Percentiles rank a stretch among this genome's conserved stretches.
Conservation (phyloP, 2,113 vertebrate species). For the Psilopogon haemacephalus region DNA sequence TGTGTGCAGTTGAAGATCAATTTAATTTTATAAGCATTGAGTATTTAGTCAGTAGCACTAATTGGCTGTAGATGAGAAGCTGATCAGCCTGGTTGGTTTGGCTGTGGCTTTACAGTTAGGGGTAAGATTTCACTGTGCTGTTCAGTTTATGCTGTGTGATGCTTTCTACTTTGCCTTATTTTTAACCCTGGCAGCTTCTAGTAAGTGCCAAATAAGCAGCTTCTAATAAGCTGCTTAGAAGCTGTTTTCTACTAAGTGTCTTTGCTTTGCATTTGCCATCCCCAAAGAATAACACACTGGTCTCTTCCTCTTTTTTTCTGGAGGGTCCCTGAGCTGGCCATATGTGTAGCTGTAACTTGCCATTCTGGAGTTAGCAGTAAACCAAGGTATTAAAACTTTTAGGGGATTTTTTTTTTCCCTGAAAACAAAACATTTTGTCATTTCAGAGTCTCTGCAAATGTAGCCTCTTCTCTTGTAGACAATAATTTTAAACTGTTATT, state of each 20-base stretch:
- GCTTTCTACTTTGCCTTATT: constrained; percentile 25
- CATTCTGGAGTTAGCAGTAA: not conserved
- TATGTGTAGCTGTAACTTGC: not conserved
- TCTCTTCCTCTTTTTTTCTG: not conserved
- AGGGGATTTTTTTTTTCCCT: not conserved
- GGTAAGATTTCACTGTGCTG: not conserved
- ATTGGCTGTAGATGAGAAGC: not conserved
- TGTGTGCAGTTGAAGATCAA: not conserved
- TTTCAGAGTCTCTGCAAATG: not conserved
- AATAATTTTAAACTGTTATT: not conserved
- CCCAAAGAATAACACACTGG: not conserved
- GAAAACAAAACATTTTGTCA: not conserved
- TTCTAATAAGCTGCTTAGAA: constrained; percentile 51
- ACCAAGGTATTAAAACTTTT: not conserved
- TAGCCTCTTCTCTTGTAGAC: not conserved
- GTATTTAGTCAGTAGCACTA: not conserved
- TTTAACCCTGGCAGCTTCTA: constrained; percentile 51
- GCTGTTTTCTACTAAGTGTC: not conserved
- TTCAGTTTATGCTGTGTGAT: not conserved
- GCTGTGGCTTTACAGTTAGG: not conserved
- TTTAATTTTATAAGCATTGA: not conserved
- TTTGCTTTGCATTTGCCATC: not conserved
- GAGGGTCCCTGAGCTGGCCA: not conserved
- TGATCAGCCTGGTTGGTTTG: not conserved
- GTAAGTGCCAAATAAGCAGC: constrained; percentile 27